phyloP scores from a whole-genome alignment of 2,113 vertebrate genomes.

The Athene noctua region DNA sequence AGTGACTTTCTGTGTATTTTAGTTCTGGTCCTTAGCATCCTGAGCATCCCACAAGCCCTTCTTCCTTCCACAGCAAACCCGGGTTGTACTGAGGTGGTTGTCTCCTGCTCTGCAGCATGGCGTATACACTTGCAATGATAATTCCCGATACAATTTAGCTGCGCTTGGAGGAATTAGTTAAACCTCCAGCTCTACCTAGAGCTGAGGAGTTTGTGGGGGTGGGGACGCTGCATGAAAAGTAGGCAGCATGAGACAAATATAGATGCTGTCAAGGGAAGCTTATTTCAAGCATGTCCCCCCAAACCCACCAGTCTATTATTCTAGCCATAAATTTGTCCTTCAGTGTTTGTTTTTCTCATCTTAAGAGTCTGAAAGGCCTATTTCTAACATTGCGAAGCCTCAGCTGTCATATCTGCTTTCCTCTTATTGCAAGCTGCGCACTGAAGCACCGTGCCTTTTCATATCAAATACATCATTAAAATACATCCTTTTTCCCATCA shows the following conservation, averaged over 20 bases:
- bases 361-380: not conserved
- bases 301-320: constrained; percentile 54
- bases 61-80: not conserved
- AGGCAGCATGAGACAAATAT: constrained; percentile 21
- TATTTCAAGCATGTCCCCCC: constrained; percentile 38
- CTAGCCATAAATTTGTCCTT: constrained; percentile 50
- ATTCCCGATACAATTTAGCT: not conserved
- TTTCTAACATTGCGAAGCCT: constrained; percentile 29
- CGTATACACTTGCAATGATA: fast-evolving
- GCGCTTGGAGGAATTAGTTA: constrained; percentile 4
- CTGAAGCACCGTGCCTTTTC: constrained; percentile 42
- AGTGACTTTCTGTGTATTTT: not conserved
- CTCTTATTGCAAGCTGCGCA: not conserved
- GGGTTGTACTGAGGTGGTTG: not conserved
- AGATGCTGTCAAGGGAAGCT: constrained; percentile 49
- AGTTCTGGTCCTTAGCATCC: not conserved
- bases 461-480: constrained; percentile 56
- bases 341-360: constrained; percentile 49
- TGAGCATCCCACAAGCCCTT: not conserved
- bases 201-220: not conserved
- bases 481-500: not conserved
- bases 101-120: not conserved
- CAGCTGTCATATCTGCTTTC: constrained; percentile 58
- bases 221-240: not conserved
- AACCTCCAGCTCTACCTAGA: constrained; percentile 15